Evolutionary conservation across 2,113 vertebrate species (phyloP).

Genomic region (Vimba vimba): DNA sequence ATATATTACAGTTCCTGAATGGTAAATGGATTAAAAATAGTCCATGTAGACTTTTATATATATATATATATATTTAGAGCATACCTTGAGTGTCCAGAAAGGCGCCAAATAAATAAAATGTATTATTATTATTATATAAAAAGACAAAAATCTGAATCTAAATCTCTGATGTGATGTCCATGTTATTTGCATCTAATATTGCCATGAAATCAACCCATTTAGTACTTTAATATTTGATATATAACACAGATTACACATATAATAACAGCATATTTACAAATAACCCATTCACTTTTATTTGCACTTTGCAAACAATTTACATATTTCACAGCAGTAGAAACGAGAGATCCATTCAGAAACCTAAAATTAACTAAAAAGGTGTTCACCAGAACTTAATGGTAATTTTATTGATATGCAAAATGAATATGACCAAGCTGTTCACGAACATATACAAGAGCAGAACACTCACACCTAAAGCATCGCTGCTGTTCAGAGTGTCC

Average conservation of each 20-base stretch:
- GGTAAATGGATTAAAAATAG: too few relatives aligned
- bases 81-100: too few relatives aligned
- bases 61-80: too few relatives aligned
- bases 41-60: too few relatives aligned
- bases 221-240: not conserved
- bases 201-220: not conserved
- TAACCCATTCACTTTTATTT: not conserved
- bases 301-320: not conserved
- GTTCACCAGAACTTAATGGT: slow-evolving; percentile 88
- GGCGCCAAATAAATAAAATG: too few relatives aligned
- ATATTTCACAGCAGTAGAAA: not conserved
- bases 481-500: slow-evolving; percentile 82
- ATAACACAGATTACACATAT: not conserved
- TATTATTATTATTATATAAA: too few relatives aligned
- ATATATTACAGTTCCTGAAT: too few relatives aligned
- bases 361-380: too few relatives aligned
- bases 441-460: slow-evolving; percentile 88
- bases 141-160: not conserved
- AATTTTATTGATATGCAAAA: slow-evolving; percentile 81
- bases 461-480: slow-evolving; percentile 73
- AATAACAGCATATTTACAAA: not conserved
- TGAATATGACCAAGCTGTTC: slow-evolving; percentile 80
- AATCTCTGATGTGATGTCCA: not conserved
- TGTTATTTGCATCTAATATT: not conserved
- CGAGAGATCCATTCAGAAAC: not conserved